Evolutionary conservation across 2,888 invertebrate species (phyloP).

Genomic region (Megaustenia siamemsis): DNA sequence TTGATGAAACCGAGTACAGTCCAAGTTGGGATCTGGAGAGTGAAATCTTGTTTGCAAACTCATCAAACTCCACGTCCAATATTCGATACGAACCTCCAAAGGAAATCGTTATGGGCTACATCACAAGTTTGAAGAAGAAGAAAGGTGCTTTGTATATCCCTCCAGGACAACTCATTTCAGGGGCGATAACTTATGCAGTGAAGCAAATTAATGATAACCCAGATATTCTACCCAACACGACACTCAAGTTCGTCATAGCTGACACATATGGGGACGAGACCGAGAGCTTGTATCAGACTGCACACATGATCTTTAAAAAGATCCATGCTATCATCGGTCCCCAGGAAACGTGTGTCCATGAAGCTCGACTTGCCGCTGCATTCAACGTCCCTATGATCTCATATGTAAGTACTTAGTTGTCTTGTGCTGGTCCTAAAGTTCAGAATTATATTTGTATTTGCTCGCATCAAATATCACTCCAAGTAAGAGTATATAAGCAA

Average conservation of each 20-base stretch:
- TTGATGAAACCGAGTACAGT: not conserved
- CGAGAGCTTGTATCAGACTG: constrained; percentile 91
- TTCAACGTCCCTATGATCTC: constrained; percentile 97
- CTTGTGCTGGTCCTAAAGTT: no score
- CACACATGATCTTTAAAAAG: constrained; percentile 88
- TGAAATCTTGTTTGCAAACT: not conserved
- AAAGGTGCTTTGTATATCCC: constrained; percentile 84
- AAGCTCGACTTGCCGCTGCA: constrained; percentile 94
- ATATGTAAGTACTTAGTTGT: constrained; percentile 89
- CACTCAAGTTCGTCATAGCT: constrained; percentile 89
- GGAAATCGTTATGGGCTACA: constrained; percentile 70
- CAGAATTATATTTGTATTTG: no score
- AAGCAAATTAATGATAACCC: constrained; percentile 85
- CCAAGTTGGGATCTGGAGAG: not conserved
- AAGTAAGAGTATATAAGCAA: no score
- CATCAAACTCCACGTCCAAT: not conserved
- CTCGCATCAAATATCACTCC: no score
- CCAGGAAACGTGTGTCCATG: constrained; percentile 92
- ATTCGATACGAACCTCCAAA: constrained; percentile 45
- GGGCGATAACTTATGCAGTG: constrained; percentile 92
- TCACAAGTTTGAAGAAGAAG: constrained; percentile 65
- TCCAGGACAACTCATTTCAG: constrained; percentile 87
- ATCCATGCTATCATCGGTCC: constrained; percentile 94
- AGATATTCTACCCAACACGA: constrained; percentile 84
- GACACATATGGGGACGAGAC: constrained; percentile 95